Evolutionary conservation across 1,140 invertebrate species (phyloP), one percentile per base, ranked within the genome.

Genomic region (Gonioctena quinquepunctata): DNA sequence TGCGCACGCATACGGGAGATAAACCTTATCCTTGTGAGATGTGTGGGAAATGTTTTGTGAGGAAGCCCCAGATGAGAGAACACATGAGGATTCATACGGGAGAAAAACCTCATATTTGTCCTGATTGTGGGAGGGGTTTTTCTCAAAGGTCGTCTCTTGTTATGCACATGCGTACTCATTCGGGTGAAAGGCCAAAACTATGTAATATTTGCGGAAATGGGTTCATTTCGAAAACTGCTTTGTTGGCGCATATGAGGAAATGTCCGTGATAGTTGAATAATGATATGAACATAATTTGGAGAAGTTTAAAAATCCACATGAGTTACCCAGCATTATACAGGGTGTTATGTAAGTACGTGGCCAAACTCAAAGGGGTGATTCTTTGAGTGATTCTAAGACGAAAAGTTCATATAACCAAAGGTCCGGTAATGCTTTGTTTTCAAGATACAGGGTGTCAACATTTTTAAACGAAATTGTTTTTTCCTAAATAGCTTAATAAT

Each of bases 81-180:
- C 85, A 87, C 60, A 77, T 83, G 50, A 78, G 85, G 4, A 81
- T 84, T 16, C 85, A 86, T 70, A 85, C 83, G 4, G 85, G 85
- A 2, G 84, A 86, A 59, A 82, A 85, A 68, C 86, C 86, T 7
- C 87, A 84, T 70, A 75, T 75, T 13, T 88, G 87, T 75, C 80
- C 83, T 22, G 76, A 83, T 13, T 92, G 91, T 77, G 81, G 85
- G 25, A 85, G 90, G 71, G 78, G 86, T 16, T 93, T 93, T 76
- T 90, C 89, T 0, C 90, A 92, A 77, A 87, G 89, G 2, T 90
- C 89, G 4, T 84, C 83, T 13, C 79, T 91, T 16, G 85, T 89
- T 89, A 8, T 90, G 2, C 84, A 85, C 61, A 75, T 80, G 1
- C 74, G 79, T 3, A 78, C 77, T 1, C 85, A 87, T 63, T 80